phyloP scores from a whole-genome alignment of 2,888 invertebrate species.

The Eupithecia centaureata region DNA sequence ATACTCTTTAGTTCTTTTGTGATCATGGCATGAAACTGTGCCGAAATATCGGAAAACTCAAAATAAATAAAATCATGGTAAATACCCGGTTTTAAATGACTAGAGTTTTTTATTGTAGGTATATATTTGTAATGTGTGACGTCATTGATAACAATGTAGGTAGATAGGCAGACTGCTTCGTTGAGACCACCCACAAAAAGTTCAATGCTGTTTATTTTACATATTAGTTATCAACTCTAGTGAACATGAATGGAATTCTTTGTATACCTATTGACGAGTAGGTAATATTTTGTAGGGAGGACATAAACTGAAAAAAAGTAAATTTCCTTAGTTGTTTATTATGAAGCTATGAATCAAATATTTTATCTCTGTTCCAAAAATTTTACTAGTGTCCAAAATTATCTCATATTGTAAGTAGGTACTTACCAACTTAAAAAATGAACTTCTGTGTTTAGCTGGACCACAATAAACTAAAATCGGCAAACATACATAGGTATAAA shows the following conservation, averaged over 20 bases:
- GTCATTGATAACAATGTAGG: constrained; percentile 34
- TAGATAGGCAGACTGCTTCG: constrained; percentile 14
- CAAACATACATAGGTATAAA: too few species aligned
- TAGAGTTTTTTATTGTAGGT: too few species aligned
- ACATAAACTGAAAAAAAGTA: not conserved
- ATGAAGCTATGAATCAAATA: not conserved
- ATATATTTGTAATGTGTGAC: constrained; percentile 42
- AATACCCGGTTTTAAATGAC: too few species aligned
- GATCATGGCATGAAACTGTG: too few species aligned
- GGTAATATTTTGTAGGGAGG: not conserved
- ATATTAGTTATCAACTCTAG: constrained; percentile 15
- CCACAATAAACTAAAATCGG: too few species aligned
- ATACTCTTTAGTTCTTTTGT: too few species aligned
- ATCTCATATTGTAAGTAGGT: too few species aligned
- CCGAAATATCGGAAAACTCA: too few species aligned
- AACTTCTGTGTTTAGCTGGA: too few species aligned
- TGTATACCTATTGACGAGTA: not conserved
- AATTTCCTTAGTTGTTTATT: not conserved
- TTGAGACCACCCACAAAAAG: constrained; percentile 30
- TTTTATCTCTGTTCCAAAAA: not conserved
- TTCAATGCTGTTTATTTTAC: constrained; percentile 33
- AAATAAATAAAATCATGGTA: too few species aligned
- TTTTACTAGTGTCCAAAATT: not conserved
- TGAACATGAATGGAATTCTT: not conserved
- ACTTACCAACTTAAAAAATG: too few species aligned